A percentile compares a stretch with the other conserved stretches of the same genome.
Conservation (phyloP, 2,888 invertebrate species). For the Marasmarcha lunaedactyla region DNA sequence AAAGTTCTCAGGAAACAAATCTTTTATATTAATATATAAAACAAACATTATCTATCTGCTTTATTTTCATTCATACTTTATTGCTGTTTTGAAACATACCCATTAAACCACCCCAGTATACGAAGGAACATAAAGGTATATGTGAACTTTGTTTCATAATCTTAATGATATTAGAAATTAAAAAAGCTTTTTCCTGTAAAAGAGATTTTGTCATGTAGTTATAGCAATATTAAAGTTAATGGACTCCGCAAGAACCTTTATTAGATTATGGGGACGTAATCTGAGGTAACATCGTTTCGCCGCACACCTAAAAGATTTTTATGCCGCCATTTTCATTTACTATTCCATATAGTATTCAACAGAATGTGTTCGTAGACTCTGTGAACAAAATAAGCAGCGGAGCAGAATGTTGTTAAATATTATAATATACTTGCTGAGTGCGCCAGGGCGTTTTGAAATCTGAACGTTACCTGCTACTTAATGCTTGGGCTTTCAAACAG, state of each 20-base stretch:
- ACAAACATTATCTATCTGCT: too few species aligned
- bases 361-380: background rate
- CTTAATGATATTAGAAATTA: slow-evolving; percentile 9
- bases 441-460: slow-evolving; percentile 1
- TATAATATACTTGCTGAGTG: background rate
- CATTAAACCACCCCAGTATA: too few species aligned
- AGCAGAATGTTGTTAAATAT: background rate
- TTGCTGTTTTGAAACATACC: too few species aligned
- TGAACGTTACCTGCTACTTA: slow-evolving; percentile 27
- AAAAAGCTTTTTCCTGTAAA: slow-evolving; percentile 54
- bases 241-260: slow-evolving; percentile 44
- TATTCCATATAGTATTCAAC: background rate
- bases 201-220: slow-evolving; percentile 53
- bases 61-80: too few species aligned
- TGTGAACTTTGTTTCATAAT: slow-evolving; percentile 35
- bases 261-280: slow-evolving; percentile 40
- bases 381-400: background rate
- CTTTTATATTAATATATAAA: too few species aligned
- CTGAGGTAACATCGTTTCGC: slow-evolving; percentile 19
- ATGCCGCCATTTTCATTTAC: background rate
- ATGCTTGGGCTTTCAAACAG: slow-evolving; percentile 46
- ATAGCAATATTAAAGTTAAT: slow-evolving; percentile 58
- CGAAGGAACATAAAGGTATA: too few species aligned
- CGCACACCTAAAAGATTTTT: slow-evolving; percentile 1
- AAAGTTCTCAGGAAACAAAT: too few species aligned